phyloP scores from a whole-genome alignment of 2,113 vertebrate genomes.

The Chloroceryle aenea region DNA sequence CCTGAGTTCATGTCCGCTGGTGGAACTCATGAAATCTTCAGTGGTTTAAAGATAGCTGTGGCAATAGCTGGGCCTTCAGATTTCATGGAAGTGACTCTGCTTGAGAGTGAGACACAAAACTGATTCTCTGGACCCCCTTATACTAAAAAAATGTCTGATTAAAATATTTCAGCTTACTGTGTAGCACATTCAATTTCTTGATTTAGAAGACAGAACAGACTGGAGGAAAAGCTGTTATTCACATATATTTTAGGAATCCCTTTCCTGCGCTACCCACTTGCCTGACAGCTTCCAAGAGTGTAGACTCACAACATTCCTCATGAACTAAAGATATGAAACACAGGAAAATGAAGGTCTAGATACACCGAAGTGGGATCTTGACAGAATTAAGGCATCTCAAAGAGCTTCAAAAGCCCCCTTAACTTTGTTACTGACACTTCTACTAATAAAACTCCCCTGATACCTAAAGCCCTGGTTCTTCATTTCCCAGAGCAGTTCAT shows the following conservation, averaged over 20 bases:
- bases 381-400: not conserved
- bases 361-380: not conserved
- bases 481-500: not conserved
- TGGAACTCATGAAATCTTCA: not conserved
- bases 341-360: not conserved
- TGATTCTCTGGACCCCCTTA: not conserved
- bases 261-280: not conserved
- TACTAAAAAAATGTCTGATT: not conserved
- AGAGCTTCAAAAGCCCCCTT: not conserved
- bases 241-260: not conserved
- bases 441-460: not conserved
- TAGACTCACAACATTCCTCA: accelerated
- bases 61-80: not conserved
- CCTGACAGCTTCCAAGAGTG: not conserved
- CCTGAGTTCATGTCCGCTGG: not conserved
- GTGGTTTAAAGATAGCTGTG: not conserved
- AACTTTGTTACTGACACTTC: not conserved
- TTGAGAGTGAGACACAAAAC: not conserved
- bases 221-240: not conserved
- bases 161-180: not conserved
- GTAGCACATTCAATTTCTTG: not conserved
- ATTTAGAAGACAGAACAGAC: not conserved
- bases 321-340: not conserved
- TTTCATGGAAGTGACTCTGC: not conserved
- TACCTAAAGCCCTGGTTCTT: not conserved